Conservation (phyloP, 1,140 invertebrate species). For the Philotrypesis tridentata region DNA sequence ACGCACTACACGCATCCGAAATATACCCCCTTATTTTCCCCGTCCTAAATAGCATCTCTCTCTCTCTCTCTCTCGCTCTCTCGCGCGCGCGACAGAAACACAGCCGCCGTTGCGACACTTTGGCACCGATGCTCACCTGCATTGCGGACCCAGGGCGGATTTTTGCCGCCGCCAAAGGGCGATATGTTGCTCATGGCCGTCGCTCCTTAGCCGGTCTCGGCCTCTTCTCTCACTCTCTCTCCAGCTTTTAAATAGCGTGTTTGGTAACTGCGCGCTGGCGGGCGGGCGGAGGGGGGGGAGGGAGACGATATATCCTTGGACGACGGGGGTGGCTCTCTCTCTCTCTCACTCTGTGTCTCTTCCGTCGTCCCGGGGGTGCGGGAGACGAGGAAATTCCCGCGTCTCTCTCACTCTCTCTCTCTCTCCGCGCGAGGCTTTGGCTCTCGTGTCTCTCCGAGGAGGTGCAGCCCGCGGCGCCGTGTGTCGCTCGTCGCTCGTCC, state of each 20-base stretch:
- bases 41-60: constrained; percentile 21
- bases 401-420: too few relatives aligned
- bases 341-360: too few relatives aligned
- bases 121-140: constrained; percentile 62
- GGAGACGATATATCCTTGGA: too few relatives aligned
- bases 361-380: too few relatives aligned
- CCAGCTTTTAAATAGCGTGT: background rate
- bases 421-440: background rate
- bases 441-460: too few relatives aligned
- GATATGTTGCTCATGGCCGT: constrained; percentile 74
- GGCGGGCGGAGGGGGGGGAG: background rate
- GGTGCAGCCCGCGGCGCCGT: too few relatives aligned
- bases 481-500: too few relatives aligned
- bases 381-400: too few relatives aligned
- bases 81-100: background rate
- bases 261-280: background rate
- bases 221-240: too few relatives aligned
- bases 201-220: background rate
- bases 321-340: too few relatives aligned
- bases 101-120: background rate
- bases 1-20: constrained; percentile 3
- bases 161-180: constrained; percentile 75
- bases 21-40: constrained; percentile 21
- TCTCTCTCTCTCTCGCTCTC: too few relatives aligned
- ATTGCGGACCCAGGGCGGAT: constrained; percentile 77